Evolutionary conservation across 2,113 vertebrate genomes (phyloP).

Genomic region (Polypterus bichir): DNA sequence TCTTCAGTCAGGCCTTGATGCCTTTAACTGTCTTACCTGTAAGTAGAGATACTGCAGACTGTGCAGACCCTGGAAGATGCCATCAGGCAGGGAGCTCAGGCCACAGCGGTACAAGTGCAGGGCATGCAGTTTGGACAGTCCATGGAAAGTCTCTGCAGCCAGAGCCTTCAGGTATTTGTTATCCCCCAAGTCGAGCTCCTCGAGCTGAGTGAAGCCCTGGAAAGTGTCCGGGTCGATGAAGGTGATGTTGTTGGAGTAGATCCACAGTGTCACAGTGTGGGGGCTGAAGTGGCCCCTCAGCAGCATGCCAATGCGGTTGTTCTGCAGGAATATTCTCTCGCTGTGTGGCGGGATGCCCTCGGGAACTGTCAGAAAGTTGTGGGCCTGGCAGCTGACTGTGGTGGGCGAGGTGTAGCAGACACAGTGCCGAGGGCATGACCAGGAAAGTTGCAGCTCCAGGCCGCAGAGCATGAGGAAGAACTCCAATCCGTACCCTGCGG

Average conservation of each 20-base stretch:
- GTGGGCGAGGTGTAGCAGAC: slow-evolving; percentile 90
- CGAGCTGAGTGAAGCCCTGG: slow-evolving; percentile 76
- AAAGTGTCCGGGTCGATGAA: slow-evolving; percentile 86
- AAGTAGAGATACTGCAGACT: slow-evolving; percentile 94
- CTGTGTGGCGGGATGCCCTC: slow-evolving; percentile 85
- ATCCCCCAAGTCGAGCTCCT: slow-evolving; percentile 94
- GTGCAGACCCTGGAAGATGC: slow-evolving; percentile 76
- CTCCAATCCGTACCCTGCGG: slow-evolving; percentile 68
- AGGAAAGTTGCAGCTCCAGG: slow-evolving; percentile 54
- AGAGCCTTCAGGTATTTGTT: slow-evolving; percentile 76
- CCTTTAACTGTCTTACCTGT: slow-evolving; percentile 44
- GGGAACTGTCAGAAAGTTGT: slow-evolving; percentile 79
- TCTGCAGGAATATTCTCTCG: slow-evolving; percentile 89
- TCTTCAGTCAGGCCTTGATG: too few species aligned
- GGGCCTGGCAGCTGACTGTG: slow-evolving; percentile 95
- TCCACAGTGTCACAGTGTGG: slow-evolving; percentile 81
- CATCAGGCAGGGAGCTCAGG: slow-evolving; percentile 65
- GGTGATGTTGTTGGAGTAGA: slow-evolving; percentile 96
- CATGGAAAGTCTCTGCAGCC: slow-evolving; percentile 80
- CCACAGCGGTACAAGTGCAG: slow-evolving; percentile 91
- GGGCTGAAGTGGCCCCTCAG: slow-evolving; percentile 85
- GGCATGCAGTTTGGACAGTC: slow-evolving; percentile 76
- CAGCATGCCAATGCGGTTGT: slow-evolving; percentile 84
- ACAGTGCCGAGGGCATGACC: slow-evolving; percentile 75
- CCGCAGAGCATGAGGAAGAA: slow-evolving; percentile 76